A percentile compares a stretch with the other conserved stretches of the same genome.
phyloP scores from a whole-genome alignment of 2,797 vertebrate species.

The Esox lucius region DNA sequence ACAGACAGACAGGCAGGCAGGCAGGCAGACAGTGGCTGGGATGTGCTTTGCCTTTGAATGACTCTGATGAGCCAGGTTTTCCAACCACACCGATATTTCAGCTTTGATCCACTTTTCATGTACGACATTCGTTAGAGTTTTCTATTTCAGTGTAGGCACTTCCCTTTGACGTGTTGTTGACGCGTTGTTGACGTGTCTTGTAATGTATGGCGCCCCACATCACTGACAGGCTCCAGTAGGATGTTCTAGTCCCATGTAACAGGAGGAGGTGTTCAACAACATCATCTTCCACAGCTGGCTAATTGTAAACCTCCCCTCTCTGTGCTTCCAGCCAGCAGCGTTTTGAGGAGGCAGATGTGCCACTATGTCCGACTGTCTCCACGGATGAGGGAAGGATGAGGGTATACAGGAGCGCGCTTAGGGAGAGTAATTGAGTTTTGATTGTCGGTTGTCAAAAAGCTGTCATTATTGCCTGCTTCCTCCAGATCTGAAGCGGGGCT shows the following conservation, averaged over 20 bases:
- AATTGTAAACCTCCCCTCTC: background rate
- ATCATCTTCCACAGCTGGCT: background rate
- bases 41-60: no score
- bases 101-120: no score
- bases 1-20: no score
- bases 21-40: background rate
- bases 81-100: background rate
- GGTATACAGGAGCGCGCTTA: slow-evolving; percentile 45
- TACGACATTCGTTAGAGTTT: background rate
- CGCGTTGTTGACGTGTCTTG: background rate
- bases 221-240: background rate
- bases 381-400: background rate
- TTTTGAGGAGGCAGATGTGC: slow-evolving; percentile 26
- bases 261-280: background rate
- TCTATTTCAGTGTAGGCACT: background rate
- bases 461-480: slow-evolving; percentile 51
- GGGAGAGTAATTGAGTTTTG: slow-evolving; percentile 56
- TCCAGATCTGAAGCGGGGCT: slow-evolving; percentile 45
- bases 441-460: slow-evolving; percentile 58
- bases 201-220: background rate
- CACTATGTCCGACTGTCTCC: background rate
- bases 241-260: background rate
- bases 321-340: background rate
- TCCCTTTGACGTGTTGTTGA: background rate
- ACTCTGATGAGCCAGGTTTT: background rate